Conservation (phyloP, 2,888 invertebrate species). For the Heliconius ethilla region DNA sequence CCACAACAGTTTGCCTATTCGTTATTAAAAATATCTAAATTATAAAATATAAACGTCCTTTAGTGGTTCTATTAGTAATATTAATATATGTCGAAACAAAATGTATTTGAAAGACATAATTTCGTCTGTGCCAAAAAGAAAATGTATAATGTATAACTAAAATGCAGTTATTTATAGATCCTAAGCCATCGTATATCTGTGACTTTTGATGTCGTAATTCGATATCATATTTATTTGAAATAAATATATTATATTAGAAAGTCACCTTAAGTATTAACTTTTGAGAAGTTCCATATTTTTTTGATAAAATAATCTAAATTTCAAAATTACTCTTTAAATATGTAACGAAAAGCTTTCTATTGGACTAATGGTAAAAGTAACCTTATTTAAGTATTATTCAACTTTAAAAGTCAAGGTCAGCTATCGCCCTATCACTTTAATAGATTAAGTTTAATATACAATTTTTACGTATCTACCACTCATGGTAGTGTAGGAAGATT, state of each 20-base stretch:
- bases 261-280: too few species aligned
- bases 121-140: too few species aligned
- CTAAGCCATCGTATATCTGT: too few species aligned
- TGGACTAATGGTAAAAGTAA: not conserved
- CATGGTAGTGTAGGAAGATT: not conserved
- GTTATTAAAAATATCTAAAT: not conserved
- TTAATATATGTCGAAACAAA: too few species aligned
- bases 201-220: not conserved
- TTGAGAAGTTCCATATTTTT: too few species aligned
- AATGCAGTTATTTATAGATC: not conserved
- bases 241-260: not conserved
- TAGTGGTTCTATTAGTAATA: too few species aligned
- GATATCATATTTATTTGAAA: not conserved
- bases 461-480: not conserved
- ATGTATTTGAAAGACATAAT: too few species aligned
- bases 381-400: not conserved
- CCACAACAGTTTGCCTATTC: too few species aligned
- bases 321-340: not conserved
- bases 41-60: too few species aligned
- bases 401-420: slow-evolving; percentile 14
- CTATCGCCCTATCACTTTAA: not conserved
- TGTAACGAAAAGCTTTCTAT: not conserved
- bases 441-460: not conserved
- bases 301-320: too few species aligned
- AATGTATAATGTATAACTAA: too few species aligned